Evolutionary conservation across 2,113 vertebrate genomes (phyloP).

Genomic region (Bettongia penicillata): DNA sequence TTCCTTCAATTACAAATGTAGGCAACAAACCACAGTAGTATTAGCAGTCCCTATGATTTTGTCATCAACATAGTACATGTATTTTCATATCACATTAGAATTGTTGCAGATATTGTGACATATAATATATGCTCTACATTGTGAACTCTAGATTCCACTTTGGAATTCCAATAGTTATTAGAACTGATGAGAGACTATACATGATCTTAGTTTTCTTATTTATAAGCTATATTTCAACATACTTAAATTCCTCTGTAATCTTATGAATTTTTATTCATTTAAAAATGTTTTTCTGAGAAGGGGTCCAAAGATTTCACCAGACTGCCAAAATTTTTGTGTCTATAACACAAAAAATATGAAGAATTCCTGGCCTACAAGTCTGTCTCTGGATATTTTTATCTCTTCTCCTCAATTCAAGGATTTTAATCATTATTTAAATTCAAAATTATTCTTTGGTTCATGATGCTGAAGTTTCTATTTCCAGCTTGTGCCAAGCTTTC

Average conservation of each 20-base stretch:
- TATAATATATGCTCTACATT: background rate
- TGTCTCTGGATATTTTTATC: background rate
- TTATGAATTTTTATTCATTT: background rate
- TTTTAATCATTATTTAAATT: background rate
- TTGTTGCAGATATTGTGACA: background rate
- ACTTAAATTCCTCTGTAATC: background rate
- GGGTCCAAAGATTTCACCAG: background rate
- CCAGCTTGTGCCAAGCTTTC: background rate
- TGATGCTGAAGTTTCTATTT: background rate
- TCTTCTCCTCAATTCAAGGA: background rate
- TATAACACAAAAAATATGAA: background rate
- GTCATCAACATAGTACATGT: background rate
- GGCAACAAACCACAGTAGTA: background rate
- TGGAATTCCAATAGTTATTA: background rate
- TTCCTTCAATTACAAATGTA: background rate
- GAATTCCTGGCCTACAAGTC: background rate
- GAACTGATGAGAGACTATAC: background rate
- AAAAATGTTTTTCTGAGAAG: background rate
- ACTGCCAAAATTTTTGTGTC: background rate
- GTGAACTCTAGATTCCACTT: background rate
- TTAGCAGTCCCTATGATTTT: background rate
- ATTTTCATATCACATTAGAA: background rate
- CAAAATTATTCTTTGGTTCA: background rate
- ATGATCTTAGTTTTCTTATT: background rate
- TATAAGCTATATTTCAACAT: background rate